Evolutionary conservation across 1,140 invertebrate genomes (phyloP), one percentile per base, ranked within the genome.

Genomic region (Lepidurus apus): DNA sequence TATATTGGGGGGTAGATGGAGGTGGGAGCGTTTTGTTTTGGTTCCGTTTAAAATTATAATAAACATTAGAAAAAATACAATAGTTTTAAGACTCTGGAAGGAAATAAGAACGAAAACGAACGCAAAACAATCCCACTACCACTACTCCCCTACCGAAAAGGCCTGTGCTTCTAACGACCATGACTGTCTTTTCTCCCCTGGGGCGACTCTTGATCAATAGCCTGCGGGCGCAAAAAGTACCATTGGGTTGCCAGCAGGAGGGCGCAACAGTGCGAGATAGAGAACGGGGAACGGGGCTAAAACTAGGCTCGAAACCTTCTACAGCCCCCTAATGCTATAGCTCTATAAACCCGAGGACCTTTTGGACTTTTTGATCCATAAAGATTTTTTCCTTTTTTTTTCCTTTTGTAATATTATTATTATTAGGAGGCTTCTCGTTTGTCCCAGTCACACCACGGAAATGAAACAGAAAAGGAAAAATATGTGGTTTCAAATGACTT

Each of bases 381-480:
- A 13, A 75, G 24, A 24, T 75, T 75, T 11, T 42, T 24, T 75
- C 74, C 74, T 75, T 13, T 75, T 75, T 24, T 75, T 75, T 75
- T 42, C 5, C 11, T 75, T 24, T 75, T 4, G 3, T 75, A 34
- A 24, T 13, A 13, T 24, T 75, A 42, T 34, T 75, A 7, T 24
- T 11, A 3, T 34, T 34, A 34, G 34, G 34, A 34, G 34, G 34
- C 34, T 4, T 34, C 34, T 34, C 34, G 4, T 34, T 34, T 34
- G 34, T 34, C 34, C 34, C 34, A 34, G 34, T 34, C 34, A 34
- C 34, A 34, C 34, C 34, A 34, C 34, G 65, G 4, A 3, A 26
- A 26, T 26, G 65, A 73, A 73, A 24, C 3, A 73, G 65, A 73
- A 73, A 24, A 73, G 65, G 24, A 73, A 24, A 73, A n/a, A 24